phyloP scores from a whole-genome alignment of 1,140 invertebrate species.

The Aphis craccivora region DNA sequence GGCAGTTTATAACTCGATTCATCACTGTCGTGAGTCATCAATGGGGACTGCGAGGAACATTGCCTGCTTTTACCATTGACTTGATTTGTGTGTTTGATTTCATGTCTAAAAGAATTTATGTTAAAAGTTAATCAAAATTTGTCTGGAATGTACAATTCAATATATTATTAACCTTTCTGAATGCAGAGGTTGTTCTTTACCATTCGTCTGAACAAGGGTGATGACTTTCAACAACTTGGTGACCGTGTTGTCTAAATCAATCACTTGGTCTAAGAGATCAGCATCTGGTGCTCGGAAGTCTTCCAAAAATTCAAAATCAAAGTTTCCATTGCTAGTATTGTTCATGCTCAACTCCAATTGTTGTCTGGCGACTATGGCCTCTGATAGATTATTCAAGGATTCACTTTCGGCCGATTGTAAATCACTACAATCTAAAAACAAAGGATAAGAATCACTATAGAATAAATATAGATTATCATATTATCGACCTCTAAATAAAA shows the following conservation, averaged over 20 bases:
- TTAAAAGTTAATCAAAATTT: background rate
- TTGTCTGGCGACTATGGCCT: conserved; percentile 71
- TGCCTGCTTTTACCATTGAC: conserved; percentile 18
- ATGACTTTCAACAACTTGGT: conserved; percentile 78
- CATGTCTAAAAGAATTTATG: conserved; percentile 9
- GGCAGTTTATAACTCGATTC: conserved; percentile 24
- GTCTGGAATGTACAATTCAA: background rate
- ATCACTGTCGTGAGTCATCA: conserved; percentile 23
- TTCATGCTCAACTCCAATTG: conserved; percentile 65
- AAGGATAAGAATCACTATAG: background rate
- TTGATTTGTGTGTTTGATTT: conserved; percentile 27
- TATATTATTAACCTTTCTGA: conserved; percentile 32
- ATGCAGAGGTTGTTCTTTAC: conserved; percentile 64
- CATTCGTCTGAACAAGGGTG: conserved; percentile 74
- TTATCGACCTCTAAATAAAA: background rate
- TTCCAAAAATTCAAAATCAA: conserved; percentile 63
- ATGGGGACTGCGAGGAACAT: background rate
- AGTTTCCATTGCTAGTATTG: conserved; percentile 61
- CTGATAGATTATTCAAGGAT: conserved; percentile 73
- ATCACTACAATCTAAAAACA: conserved; percentile 52
- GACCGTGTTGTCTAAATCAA: conserved; percentile 77
- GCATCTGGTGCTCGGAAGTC: conserved; percentile 62
- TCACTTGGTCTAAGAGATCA: conserved; percentile 74
- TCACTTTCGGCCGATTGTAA: conserved; percentile 64
- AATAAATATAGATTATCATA: background rate